phyloP scores from a whole-genome alignment of 2,888 invertebrate genomes.

The Tipula lateralis region DNA sequence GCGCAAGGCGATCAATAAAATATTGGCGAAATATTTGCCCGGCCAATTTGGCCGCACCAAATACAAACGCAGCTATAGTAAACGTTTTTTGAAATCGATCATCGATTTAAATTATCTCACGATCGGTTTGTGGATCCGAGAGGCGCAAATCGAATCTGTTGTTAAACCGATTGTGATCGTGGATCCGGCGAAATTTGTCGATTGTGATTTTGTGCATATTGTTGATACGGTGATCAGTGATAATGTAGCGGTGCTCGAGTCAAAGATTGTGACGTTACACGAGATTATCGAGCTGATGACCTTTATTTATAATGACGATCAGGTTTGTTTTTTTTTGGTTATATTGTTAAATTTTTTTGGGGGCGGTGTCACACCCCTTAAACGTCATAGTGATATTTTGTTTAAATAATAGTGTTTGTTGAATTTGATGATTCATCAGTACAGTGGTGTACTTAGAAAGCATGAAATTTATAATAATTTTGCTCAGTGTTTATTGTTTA shows the following conservation, averaged over 20 bases:
- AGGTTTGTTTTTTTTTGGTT: neutral
- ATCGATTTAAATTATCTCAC: neutral
- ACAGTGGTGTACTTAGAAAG: no score
- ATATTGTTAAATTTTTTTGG: neutral
- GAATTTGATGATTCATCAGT: no score
- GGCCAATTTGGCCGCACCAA: neutral
- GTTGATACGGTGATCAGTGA: neutral
- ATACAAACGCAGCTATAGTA: neutral
- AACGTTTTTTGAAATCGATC: neutral
- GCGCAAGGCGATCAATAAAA: neutral
- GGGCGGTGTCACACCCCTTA: neutral
- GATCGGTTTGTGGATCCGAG: neutral
- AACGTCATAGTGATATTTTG: neutral
- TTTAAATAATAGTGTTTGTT: no score
- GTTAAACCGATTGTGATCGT: neutral
- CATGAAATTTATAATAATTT: no score
- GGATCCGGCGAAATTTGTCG: neutral
- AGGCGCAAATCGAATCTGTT: neutral
- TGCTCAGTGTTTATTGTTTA: no score
- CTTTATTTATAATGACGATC: slow-evolving; percentile 19
- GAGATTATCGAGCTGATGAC: neutral
- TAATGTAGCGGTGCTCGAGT: neutral
- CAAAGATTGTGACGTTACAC: neutral
- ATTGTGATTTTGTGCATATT: neutral
- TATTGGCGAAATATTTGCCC: neutral